Evolutionary conservation across 1,140 invertebrate genomes (phyloP), one percentile per base, ranked within the genome.

Genomic region (Trachymyrmex septentrionalis): DNA sequence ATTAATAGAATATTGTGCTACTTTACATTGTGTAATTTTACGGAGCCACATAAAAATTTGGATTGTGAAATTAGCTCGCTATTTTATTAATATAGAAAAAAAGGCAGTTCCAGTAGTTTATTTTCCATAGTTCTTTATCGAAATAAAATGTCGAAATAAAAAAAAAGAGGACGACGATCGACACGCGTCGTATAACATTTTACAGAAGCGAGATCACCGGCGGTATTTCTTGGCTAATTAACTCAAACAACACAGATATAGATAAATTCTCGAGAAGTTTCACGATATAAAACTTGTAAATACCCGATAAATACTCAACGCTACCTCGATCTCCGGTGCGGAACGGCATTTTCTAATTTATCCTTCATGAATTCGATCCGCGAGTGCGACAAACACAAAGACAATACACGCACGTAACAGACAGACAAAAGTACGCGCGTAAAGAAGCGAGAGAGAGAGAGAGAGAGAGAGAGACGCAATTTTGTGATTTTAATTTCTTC

Each of bases 401-500:
- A 21, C 9, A 44, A 24, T 21, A 3, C 27, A 10, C 21, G 2
- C 16, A 64, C n/a, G 14, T n/a, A 34, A 34, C 14, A 38, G 27
- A n/a, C 14, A 19, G 21, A 59, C 5, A 38, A 24, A 73, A 71
- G 16, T 12, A 14, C 19, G 44, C 16, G 10, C 9, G 2, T 10
- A 4, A 14, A 19, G 14, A 21, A 30, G 27, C 14, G 21, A 19
- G 27, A 67, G 30, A n/a, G n/a, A n/a, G n/a, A n/a, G n/a, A n/a
- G n/a, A n/a, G n/a, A n/a, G n/a, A n/a, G 21, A 19, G 27, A 67
- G 30, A 55, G 27, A 48, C 1, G 3, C 50, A 57, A 71, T 34
- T 82, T 55, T 63, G 59, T 76, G 71, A 12, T 87, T 85, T 85
- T 73, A 77, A 88, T 88, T 84, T 71, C 30, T 71, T 34, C 6